phyloP scores from a whole-genome alignment of 1,140 invertebrate species.

The Penaeus japonicus region DNA sequence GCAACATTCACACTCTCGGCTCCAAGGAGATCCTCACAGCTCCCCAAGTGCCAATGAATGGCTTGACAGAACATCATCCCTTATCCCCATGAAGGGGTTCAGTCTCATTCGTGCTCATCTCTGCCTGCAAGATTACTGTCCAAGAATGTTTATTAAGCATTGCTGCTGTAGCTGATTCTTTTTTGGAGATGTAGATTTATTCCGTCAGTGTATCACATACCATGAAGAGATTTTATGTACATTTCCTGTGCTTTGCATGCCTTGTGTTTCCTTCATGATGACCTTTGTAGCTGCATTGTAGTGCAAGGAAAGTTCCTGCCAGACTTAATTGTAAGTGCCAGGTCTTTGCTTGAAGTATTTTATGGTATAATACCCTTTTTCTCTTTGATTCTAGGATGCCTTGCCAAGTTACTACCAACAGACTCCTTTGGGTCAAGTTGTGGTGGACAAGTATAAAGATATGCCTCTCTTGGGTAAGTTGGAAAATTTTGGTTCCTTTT shows the following conservation, averaged over 20 bases:
- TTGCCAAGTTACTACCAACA: constrained; percentile 44
- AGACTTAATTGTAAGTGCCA: too few species aligned
- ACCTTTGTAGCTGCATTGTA: too few species aligned
- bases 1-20: constrained; percentile 23
- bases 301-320: too few species aligned
- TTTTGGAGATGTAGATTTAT: too few species aligned
- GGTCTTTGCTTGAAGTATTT: not conserved
- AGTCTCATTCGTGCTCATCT: too few species aligned
- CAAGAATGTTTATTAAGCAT: not conserved
- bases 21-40: not conserved
- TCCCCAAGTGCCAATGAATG: not conserved
- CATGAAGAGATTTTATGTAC: not conserved
- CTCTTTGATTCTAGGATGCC: constrained; percentile 41
- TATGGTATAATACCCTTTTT: not conserved
- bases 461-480: constrained; percentile 49
- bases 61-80: too few species aligned
- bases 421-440: constrained; percentile 22
- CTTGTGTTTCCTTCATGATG: constrained; percentile 26
- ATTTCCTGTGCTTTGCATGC: constrained; percentile 25
- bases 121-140: too few species aligned
- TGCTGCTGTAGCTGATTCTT: not conserved
- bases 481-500: not conserved
- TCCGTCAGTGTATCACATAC: too few species aligned
- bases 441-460: constrained; percentile 46
- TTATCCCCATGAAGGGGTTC: too few species aligned